Percentiles rank a stretch among this genome's conserved stretches.
Evolutionary conservation across 64 coral and sea anemone species (phyloP).

Genomic region (Platygyra sinensis): DNA sequence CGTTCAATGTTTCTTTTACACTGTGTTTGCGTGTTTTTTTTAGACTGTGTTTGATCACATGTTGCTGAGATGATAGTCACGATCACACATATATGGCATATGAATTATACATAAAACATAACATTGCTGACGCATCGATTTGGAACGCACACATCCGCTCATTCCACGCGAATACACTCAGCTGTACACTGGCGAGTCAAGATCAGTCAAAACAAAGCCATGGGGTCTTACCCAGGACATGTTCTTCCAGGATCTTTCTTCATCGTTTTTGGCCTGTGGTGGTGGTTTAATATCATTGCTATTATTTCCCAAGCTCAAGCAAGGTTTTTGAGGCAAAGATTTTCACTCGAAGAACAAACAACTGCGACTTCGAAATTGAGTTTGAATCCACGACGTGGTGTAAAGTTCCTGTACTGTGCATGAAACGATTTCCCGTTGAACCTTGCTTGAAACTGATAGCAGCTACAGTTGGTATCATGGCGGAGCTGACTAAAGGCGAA

Average conservation of each 20-base stretch:
- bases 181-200: too few relatives aligned
- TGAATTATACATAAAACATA: too few relatives aligned
- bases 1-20: too few relatives aligned
- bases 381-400: constrained; percentile 52
- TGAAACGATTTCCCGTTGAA: constrained; percentile 43
- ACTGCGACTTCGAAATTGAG: background rate
- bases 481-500: constrained; percentile 42
- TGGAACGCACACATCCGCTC: background rate
- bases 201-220: background rate
- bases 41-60: too few relatives aligned
- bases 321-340: background rate
- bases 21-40: too few relatives aligned
- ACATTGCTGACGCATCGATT: background rate
- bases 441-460: constrained; percentile 38
- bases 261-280: constrained; percentile 57
- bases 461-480: constrained; percentile 49
- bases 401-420: constrained; percentile 5
- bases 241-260: constrained; percentile 67
- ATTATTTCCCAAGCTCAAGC: background rate
- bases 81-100: too few relatives aligned
- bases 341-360: background rate
- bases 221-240: constrained; percentile 74
- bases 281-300: constrained; percentile 51
- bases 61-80: too few relatives aligned
- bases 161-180: background rate